Conservation (phyloP, 2,113 vertebrate species). For the Corythoichthys intestinalis region DNA sequence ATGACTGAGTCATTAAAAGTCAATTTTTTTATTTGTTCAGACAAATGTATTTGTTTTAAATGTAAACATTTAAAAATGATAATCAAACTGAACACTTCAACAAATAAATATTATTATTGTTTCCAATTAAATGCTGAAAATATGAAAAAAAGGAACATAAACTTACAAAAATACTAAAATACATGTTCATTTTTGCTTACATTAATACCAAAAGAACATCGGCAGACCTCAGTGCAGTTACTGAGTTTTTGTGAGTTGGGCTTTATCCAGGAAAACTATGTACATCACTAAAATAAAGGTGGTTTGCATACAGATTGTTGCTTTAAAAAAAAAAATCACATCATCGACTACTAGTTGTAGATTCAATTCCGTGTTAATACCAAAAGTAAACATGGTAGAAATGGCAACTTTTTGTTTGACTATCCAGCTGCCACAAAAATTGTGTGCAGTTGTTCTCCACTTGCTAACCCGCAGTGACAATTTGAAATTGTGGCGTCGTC, state of each 20-base stretch:
- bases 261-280: background rate
- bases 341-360: background rate
- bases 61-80: background rate
- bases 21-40: too few species aligned
- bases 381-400: background rate
- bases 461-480: background rate
- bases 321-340: background rate
- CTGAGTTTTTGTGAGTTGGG: background rate
- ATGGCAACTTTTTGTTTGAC: background rate
- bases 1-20: too few species aligned
- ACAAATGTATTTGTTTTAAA: too few species aligned
- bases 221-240: too few species aligned
- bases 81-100: background rate
- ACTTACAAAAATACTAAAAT: too few species aligned
- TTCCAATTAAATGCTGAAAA: background rate
- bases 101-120: background rate
- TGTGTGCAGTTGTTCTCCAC: background rate
- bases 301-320: background rate
- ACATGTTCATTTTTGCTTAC: background rate
- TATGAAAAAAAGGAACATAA: background rate
- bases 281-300: background rate
- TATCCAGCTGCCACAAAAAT: background rate
- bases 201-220: background rate
- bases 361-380: slow-evolving; percentile 3
- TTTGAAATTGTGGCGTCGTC: background rate